Evolutionary conservation across 2,113 vertebrate genomes (phyloP), one percentile per base, ranked within the genome.

Genomic region (Pelecanus crispus): DNA sequence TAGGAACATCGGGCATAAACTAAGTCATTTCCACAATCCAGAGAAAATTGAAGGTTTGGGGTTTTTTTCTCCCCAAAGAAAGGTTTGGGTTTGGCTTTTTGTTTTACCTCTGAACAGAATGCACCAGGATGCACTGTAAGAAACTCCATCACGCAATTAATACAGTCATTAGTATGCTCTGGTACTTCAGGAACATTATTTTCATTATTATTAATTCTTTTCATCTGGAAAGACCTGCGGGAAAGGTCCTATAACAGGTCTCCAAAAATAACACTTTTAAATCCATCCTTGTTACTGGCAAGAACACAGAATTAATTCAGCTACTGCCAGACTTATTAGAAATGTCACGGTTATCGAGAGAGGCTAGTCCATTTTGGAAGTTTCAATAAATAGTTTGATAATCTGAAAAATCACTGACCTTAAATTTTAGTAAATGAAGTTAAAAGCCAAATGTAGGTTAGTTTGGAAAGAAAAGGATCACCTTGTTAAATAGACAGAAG

Each of bases 21-120:
- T 9, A 58, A 34, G 6, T 71, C 2, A 31, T 32, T 87, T 81
- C 17, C 31, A 70, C 3, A 50, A 12, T 38, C 8, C 8, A 25
- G 3, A 18, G 18, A 14, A 15, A 22, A 22, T 13, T 11, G 6
- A 67, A 3, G 2, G 2, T 29, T 17, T 58, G 3, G 2, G 6
- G 0, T 0, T 10, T 32, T 31, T 11, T 40, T 16, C 3, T 1
- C 2, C 10, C 10, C 17, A 12, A 55, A 59, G 8, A 70, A 68
- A 62, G 4, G 4, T 24, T 50, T 14, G 4, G 3, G 4, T 3
- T 38, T 53, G 8, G 7, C 18, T 62, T 45, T n/a, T 40, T n/a
- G 22, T 78, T 67, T 40, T 36, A 34, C 17, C 10, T 67, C 12
- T 44, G 19, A 86, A 58, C 11, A 19, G 24, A 36, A 45, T 31